phyloP scores from a whole-genome alignment of 2,797 vertebrate genomes.

The Luscinia megarhynchos region DNA sequence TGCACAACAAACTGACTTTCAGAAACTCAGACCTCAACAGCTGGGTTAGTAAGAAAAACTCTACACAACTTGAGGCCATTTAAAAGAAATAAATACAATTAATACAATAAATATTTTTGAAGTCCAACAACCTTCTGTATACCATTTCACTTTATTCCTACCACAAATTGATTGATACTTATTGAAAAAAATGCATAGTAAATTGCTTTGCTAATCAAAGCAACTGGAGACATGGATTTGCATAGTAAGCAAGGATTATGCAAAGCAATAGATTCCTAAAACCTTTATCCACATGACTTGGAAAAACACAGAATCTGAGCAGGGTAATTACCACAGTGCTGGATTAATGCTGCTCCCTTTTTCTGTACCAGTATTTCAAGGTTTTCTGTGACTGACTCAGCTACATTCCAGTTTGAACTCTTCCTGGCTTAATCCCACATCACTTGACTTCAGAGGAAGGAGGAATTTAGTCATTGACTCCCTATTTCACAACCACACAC shows the following conservation, averaged over 20 bases:
- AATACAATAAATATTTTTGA: not conserved
- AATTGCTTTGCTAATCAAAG: conserved; percentile 59
- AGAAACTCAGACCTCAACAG: not conserved
- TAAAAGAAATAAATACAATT: not conserved
- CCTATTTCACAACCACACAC: not conserved
- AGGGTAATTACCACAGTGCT: conserved; percentile 19
- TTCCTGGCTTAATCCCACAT: conserved; percentile 30
- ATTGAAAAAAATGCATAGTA: conserved; percentile 34
- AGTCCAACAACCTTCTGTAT: not conserved
- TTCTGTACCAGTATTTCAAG: conserved; percentile 41
- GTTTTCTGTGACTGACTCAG: conserved; percentile 52
- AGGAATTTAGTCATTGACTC: not conserved
- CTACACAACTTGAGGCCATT: not conserved
- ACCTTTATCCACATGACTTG: conserved; percentile 40
- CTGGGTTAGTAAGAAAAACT: not conserved
- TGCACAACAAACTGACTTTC: not conserved
- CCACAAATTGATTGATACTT: conserved; percentile 39
- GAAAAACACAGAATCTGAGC: conserved; percentile 47
- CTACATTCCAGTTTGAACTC: conserved; percentile 25
- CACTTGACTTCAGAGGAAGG: conserved; percentile 5
- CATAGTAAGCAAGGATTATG: conserved; percentile 63
- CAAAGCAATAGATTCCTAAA: conserved; percentile 58
- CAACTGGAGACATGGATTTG: conserved; percentile 26
- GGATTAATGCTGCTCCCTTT: conserved; percentile 55
- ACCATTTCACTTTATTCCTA: conserved; percentile 17